phyloP scores from a whole-genome alignment of 2,113 vertebrate genomes.

The Pachycephala philippinensis region DNA sequence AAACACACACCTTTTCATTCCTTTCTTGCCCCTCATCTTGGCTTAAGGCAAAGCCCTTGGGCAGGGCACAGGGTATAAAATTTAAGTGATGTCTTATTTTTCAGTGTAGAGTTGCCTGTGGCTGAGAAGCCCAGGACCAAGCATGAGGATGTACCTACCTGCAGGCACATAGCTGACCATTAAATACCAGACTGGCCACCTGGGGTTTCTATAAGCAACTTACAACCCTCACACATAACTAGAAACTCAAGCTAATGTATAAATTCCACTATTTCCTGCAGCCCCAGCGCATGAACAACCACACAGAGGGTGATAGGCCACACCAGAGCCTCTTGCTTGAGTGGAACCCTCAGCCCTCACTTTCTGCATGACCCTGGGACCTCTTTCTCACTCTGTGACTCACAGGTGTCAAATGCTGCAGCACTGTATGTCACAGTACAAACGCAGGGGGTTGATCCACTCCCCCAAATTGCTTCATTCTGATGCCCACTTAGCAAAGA shows the following conservation, averaged over 20 bases:
- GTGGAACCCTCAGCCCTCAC: neutral
- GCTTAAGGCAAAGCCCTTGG: neutral
- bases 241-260: neutral
- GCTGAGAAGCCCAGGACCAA: neutral
- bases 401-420: neutral
- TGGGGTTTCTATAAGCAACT: neutral
- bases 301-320: neutral
- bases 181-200: neutral
- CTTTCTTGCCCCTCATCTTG: neutral
- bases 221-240: neutral
- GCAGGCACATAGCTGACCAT: neutral
- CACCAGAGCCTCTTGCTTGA: neutral
- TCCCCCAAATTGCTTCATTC: neutral
- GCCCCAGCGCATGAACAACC: neutral
- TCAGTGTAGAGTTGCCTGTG: neutral
- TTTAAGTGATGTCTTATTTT: neutral
- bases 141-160: accelerated
- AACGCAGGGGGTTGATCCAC: neutral
- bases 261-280: neutral
- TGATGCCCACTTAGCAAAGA: neutral
- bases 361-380: neutral
- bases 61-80: neutral
- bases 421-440: neutral
- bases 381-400: neutral
- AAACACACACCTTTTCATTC: neutral